Evolutionary conservation across 2,113 vertebrate species (phyloP).

Genomic region (Pterocles orientalis): DNA sequence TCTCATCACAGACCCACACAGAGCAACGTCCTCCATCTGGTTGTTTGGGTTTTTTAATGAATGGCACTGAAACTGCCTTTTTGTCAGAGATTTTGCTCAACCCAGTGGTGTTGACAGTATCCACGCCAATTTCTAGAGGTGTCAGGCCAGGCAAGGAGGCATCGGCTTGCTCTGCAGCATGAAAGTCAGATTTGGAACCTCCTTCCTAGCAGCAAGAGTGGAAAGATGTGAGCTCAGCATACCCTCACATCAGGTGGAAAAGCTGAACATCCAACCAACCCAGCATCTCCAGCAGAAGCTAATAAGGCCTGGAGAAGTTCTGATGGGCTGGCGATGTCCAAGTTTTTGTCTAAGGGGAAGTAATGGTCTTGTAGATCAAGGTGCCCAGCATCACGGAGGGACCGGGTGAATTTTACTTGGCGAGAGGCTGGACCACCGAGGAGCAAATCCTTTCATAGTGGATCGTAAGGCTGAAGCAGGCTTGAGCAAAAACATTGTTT

Average conservation of each 20-base stretch:
- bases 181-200: neutral
- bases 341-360: neutral
- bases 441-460: neutral
- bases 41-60: neutral
- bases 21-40: neutral
- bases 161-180: neutral
- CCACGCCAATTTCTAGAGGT: neutral
- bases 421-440: fast-evolving
- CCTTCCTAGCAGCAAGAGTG: neutral
- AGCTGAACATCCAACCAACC: neutral
- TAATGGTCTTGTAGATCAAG: neutral
- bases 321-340: neutral
- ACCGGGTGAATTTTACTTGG: neutral
- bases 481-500: neutral
- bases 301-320: neutral
- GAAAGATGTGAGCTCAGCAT: neutral
- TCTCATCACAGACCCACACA: neutral
- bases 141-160: neutral
- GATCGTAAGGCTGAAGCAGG: fast-evolving
- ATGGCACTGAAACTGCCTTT: neutral
- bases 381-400: fast-evolving
- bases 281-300: neutral
- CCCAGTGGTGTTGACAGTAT: neutral
- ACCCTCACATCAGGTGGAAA: neutral
- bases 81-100: neutral